A percentile compares a stretch with the other conserved stretches of the same genome.
phyloP scores from a whole-genome alignment of 2,797 vertebrate species.

The Lindbergichthys nudifrons region DNA sequence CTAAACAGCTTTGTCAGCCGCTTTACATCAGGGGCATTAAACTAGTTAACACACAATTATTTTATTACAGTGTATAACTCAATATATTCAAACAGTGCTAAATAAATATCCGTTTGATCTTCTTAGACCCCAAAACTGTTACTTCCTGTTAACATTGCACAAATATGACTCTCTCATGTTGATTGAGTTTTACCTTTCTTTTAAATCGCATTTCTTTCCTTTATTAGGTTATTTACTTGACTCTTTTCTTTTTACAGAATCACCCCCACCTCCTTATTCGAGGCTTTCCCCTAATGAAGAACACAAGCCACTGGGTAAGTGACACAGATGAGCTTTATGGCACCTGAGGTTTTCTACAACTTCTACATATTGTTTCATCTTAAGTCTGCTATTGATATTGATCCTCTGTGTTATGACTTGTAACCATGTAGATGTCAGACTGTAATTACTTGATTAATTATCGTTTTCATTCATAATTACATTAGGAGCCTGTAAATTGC shows the following conservation, averaged over 20 bases:
- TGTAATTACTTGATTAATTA: background rate
- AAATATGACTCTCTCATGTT: background rate
- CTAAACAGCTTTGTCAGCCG: background rate
- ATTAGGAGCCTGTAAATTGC: background rate
- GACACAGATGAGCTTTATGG: constrained; percentile 5
- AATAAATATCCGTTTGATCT: background rate
- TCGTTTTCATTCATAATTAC: constrained; percentile 13
- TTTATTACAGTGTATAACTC: constrained; percentile 1
- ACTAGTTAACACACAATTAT: background rate
- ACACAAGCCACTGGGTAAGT: constrained; percentile 97
- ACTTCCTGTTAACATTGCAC: background rate
- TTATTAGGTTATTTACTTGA: constrained; percentile 46
- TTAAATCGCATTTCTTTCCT: background rate
- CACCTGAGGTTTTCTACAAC: constrained; percentile 2
- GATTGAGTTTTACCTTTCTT: background rate
- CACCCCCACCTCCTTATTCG: constrained; percentile 97
- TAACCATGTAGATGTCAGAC: background rate
- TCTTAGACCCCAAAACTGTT: background rate
- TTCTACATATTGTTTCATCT: constrained; percentile 13
- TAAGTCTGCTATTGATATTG: constrained; percentile 5
- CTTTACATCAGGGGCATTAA: background rate
- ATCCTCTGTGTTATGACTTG: constrained; percentile 3
- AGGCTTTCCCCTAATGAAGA: constrained; percentile 93
- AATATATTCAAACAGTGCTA: background rate
- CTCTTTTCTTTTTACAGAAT: constrained; percentile 90